Evolutionary conservation across 35 echinoderm and acorn worm genomes (phyloP).

Genomic region (Holothuria glaberrima): DNA sequence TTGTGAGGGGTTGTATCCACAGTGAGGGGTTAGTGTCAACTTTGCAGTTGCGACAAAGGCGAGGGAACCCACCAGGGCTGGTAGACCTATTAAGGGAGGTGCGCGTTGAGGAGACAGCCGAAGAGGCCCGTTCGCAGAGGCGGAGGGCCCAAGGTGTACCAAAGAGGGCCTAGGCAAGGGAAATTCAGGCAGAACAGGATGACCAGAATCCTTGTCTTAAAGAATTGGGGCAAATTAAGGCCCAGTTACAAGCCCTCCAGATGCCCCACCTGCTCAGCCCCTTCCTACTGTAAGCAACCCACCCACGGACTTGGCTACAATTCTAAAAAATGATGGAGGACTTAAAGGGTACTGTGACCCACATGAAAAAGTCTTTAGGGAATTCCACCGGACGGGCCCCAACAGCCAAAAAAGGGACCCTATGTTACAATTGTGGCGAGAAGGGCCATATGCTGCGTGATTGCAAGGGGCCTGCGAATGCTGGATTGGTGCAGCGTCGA

Average conservation of each 20-base stretch:
- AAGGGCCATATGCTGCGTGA: slow-evolving; percentile 22
- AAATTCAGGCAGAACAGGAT: background rate
- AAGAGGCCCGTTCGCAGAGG: slow-evolving; percentile 8
- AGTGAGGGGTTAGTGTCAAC: slow-evolving; percentile 27
- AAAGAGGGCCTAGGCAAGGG: slow-evolving; percentile 1
- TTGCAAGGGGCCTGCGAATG: background rate
- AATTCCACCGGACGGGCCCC: background rate
- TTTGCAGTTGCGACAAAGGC: slow-evolving; percentile 46
- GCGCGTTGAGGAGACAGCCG: slow-evolving; percentile 51
- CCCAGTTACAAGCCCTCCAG: background rate
- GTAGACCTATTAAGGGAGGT: slow-evolving; percentile 49
- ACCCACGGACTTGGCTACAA: background rate
- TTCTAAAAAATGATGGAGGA: no score
- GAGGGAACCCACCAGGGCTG: slow-evolving; percentile 33
- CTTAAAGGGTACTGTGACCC: no score
- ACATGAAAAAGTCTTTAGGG: no score
- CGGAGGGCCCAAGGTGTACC: background rate
- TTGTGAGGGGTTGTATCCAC: slow-evolving; percentile 43
- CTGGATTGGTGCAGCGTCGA: background rate
- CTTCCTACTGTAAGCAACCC: background rate
- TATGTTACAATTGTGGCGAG: slow-evolving; percentile 40
- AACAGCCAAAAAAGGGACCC: background rate
- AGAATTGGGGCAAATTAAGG: slow-evolving; percentile 4
- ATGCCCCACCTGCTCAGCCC: background rate
- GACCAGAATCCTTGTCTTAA: background rate